A percentile compares a stretch with the other conserved stretches of the same genome.
Evolutionary conservation across 2,113 vertebrate genomes (phyloP).

Genomic region (Cryptoleucopteryx plumbea): DNA sequence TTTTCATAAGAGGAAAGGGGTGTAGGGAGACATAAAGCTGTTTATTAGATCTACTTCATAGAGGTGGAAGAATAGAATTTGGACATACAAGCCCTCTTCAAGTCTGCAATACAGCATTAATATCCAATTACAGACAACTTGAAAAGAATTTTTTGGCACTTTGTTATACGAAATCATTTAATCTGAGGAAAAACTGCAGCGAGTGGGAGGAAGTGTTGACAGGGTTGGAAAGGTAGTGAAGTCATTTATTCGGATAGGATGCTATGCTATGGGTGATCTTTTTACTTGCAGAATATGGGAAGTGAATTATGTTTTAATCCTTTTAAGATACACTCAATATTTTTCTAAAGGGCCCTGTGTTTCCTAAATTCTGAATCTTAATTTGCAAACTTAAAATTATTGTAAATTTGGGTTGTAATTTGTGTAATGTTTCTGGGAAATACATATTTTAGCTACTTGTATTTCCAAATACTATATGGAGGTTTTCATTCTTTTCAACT

Average conservation of each 20-base stretch:
- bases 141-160: background rate
- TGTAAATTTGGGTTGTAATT: background rate
- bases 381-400: background rate
- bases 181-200: background rate
- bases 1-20: background rate
- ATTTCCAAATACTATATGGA: background rate
- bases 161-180: background rate
- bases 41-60: background rate
- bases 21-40: background rate
- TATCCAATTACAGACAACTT: background rate
- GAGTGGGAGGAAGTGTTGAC: background rate
- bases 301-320: background rate
- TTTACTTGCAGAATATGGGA: background rate
- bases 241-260: background rate
- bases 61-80: background rate
- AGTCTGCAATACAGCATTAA: background rate
- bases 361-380: background rate
- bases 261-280: background rate
- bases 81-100: background rate
- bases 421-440: background rate
- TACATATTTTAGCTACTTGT: background rate
- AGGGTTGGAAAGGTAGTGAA: background rate
- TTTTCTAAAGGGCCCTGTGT: background rate
- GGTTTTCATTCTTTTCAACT: background rate
- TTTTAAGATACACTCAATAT: background rate